A percentile compares a stretch with the other conserved stretches of the same genome.
Conservation (phyloP, 2,113 vertebrate genomes). For the Pluvialis apricaria region DNA sequence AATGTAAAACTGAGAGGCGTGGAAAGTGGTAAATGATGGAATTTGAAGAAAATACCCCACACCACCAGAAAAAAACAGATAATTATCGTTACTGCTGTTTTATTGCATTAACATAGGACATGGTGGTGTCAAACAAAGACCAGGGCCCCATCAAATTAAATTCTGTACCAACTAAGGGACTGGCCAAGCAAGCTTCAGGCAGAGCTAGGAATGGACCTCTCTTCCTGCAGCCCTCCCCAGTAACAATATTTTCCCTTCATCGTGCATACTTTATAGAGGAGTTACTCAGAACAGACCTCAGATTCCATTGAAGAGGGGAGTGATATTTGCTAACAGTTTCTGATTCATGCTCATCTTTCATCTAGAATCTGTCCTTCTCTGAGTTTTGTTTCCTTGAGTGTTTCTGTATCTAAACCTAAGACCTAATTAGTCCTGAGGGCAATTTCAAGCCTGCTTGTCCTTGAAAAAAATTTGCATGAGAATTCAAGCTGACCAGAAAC, state of each 20-base stretch:
- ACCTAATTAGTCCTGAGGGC: background rate
- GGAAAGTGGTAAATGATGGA: background rate
- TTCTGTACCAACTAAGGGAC: background rate
- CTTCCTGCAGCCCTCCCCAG: background rate
- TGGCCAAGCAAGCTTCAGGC: background rate
- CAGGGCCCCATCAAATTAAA: background rate
- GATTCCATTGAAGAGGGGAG: background rate
- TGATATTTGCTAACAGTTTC: background rate
- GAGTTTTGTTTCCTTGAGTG: background rate
- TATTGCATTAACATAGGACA: background rate
- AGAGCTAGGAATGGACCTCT: background rate
- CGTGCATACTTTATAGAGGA: fast-evolving
- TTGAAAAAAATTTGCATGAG: background rate
- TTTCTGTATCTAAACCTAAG: background rate
- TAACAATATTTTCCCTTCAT: background rate
- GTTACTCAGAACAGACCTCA: background rate
- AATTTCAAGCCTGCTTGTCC: background rate
- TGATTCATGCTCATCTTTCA: background rate
- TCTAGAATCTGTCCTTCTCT: background rate
- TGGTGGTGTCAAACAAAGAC: background rate
- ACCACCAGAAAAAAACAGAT: background rate
- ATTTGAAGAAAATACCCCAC: background rate
- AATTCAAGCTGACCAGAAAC: background rate
- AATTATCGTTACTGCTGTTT: background rate
- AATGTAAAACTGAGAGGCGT: background rate